Percentiles rank a stretch among this genome's conserved stretches.
Evolutionary conservation across 2,888 invertebrate genomes (phyloP).

Genomic region (Lapara coniferarum): DNA sequence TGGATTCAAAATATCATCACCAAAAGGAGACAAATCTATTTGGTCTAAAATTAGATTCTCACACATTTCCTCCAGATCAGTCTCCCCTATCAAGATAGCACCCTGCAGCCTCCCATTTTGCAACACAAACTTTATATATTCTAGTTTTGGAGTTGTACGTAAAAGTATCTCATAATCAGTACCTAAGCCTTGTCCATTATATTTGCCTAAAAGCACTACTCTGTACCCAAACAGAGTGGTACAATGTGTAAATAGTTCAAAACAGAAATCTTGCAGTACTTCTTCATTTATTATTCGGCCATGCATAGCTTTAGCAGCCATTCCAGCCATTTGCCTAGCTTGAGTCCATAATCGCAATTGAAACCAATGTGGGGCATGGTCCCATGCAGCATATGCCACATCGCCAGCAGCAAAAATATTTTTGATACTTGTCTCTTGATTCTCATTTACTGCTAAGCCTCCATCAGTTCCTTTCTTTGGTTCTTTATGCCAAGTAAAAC

Average conservation of each 20-base stretch:
- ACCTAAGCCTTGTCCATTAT: slow-evolving; percentile 94
- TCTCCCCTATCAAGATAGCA: slow-evolving; percentile 97
- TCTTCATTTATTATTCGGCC: slow-evolving; percentile 84
- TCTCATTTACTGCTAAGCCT: slow-evolving; percentile 93
- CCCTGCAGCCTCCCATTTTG: slow-evolving; percentile 94
- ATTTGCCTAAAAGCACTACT: slow-evolving; percentile 95
- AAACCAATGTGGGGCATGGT: slow-evolving; percentile 91
- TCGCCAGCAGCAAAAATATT: slow-evolving; percentile 98
- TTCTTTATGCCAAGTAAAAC: slow-evolving; percentile 80
- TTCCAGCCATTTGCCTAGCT: slow-evolving; percentile 98
- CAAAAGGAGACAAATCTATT: slow-evolving; percentile 93
- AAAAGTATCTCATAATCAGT: slow-evolving; percentile 92
- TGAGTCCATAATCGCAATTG: slow-evolving; percentile 99
- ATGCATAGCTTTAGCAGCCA: slow-evolving; percentile 96
- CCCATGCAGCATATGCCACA: slow-evolving; percentile 93
- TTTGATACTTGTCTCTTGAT: slow-evolving; percentile 90
- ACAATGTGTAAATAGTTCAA: slow-evolving; percentile 98
- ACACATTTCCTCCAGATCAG: slow-evolving; percentile 98
- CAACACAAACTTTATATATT: slow-evolving; percentile 95
- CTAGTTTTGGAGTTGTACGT: slow-evolving; percentile 90
- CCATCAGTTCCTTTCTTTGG: slow-evolving; percentile 86
- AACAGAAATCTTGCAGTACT: slow-evolving; percentile 95
- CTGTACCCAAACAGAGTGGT: slow-evolving; percentile 97
- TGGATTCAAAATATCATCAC: slow-evolving; percentile 96
- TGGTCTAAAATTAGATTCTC: slow-evolving; percentile 98